Conservation (phyloP, 2,888 invertebrate species). For the Oscheius sp. region DNA sequence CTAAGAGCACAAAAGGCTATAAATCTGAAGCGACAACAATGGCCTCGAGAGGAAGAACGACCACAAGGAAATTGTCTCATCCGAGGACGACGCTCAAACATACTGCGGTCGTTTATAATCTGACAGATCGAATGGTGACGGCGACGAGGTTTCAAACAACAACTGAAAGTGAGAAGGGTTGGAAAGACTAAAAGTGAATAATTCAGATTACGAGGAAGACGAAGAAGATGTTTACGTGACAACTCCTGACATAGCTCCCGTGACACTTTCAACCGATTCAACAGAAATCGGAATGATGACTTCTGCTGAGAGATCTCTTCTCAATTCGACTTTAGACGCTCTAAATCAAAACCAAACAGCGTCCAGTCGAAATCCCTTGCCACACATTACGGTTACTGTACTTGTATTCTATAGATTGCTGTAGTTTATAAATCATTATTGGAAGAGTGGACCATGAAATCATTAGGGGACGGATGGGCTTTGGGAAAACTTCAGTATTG, state of each 20-base stretch:
- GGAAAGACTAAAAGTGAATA: background rate
- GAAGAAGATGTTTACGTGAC: conserved; percentile 11
- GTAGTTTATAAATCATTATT: background rate
- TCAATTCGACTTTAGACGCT: background rate
- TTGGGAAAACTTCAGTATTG: no score
- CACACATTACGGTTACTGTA: conserved; percentile 21
- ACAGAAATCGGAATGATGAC: conserved; percentile 16
- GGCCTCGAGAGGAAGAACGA: conserved; percentile 3
- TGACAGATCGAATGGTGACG: conserved; percentile 5
- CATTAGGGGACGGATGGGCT: no score
- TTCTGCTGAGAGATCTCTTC: conserved; percentile 1
- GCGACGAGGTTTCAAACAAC: conserved; percentile 3
- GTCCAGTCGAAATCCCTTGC: background rate
- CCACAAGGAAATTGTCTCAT: background rate
- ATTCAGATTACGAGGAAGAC: background rate
- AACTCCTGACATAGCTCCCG: background rate
- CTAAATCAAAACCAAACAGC: conserved; percentile 13
- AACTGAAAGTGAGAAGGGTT: conserved; percentile 17
- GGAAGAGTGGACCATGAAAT: no score
- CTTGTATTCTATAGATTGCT: conserved; percentile 21
- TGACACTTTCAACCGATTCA: conserved; percentile 3
- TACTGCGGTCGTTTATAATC: background rate
- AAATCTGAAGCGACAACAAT: conserved; percentile 13
- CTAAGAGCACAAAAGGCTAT: background rate
- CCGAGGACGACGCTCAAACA: conserved; percentile 7